phyloP scores from a whole-genome alignment of 1,140 invertebrate species.

The Bombus superbus region DNA sequence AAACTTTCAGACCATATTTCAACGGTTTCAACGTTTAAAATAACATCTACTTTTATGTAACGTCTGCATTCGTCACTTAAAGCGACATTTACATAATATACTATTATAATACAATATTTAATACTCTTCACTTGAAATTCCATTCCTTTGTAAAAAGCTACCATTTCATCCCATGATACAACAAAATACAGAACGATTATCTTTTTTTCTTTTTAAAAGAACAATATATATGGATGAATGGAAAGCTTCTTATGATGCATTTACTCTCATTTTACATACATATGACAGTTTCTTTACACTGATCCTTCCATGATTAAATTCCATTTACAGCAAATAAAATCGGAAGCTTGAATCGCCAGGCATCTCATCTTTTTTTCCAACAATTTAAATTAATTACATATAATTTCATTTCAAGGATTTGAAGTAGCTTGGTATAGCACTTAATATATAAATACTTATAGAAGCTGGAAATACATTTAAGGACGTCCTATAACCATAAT shows the following conservation, averaged over 20 bases:
- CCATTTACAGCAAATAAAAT: constrained; percentile 10
- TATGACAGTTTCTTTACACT: constrained; percentile 42
- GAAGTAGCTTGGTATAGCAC: constrained; percentile 24
- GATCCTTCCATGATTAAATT: constrained; percentile 31
- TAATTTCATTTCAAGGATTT: constrained; percentile 22
- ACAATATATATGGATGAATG: constrained; percentile 51
- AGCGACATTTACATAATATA: constrained; percentile 74
- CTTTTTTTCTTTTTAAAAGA: constrained; percentile 16
- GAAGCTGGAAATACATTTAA: constrained; percentile 65
- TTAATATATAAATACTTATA: constrained; percentile 34
- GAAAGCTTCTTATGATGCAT: constrained; percentile 64
- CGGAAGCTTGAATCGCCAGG: constrained; percentile 34
- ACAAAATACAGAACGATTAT: constrained; percentile 40
- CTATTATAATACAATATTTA: constrained; percentile 80
- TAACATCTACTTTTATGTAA: constrained; percentile 70
- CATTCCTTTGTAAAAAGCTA: constrained; percentile 71
- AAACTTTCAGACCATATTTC: constrained; percentile 58
- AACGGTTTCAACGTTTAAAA: constrained; percentile 53
- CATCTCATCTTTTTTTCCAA: not conserved
- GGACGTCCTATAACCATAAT: constrained; percentile 72
- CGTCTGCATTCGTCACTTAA: constrained; percentile 74
- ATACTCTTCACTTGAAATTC: constrained; percentile 78
- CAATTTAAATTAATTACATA: constrained; percentile 15
- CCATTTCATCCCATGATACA: constrained; percentile 59
- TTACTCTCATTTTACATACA: constrained; percentile 64